phyloP scores from a whole-genome alignment of 2,797 vertebrate species.

The Fundulus diaphanus region DNA sequence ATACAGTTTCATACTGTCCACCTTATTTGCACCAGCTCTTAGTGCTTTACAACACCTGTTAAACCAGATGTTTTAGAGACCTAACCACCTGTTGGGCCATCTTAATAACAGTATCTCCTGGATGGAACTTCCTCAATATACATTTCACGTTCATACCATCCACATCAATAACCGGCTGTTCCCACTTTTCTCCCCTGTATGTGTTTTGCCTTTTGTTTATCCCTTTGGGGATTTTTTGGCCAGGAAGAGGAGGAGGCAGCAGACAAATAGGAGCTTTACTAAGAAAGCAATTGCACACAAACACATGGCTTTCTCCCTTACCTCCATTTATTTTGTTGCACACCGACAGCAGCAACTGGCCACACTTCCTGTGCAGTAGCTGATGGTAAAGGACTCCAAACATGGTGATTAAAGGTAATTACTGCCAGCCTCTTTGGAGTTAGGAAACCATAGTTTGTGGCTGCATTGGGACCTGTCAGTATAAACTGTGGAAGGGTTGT shows the following conservation, averaged over 20 bases:
- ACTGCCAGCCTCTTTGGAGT: constrained; percentile 54
- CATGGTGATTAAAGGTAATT: constrained; percentile 66
- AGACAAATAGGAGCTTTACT: constrained; percentile 75
- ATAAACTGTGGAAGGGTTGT: constrained; percentile 36
- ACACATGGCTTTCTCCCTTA: constrained; percentile 63
- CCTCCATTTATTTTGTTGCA: constrained; percentile 52
- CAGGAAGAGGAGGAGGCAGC: constrained; percentile 69
- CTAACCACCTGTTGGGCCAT: constrained; percentile 17
- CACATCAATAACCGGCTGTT: constrained; percentile 19
- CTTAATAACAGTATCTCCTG: constrained; percentile 35
- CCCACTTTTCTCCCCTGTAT: constrained; percentile 11
- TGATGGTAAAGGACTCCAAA: constrained; percentile 61
- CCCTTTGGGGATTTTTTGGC: constrained; percentile 54
- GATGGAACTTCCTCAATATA: constrained; percentile 12
- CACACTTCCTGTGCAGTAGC: constrained; percentile 48
- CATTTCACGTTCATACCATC: constrained; percentile 8
- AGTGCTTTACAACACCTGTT: constrained; percentile 7
- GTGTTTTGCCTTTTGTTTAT: constrained; percentile 63
- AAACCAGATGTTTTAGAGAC: constrained; percentile 39
- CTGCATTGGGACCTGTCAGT: constrained; percentile 44
- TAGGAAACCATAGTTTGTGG: constrained; percentile 44
- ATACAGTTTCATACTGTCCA: background rate
- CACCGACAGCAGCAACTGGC: constrained; percentile 69
- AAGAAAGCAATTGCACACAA: constrained; percentile 65
- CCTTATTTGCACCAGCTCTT: constrained; percentile 14